Percentiles rank a stretch among this genome's conserved stretches.
Evolutionary conservation across 1,140 invertebrate species (phyloP).

Genomic region (Lasaia peninsularis): DNA sequence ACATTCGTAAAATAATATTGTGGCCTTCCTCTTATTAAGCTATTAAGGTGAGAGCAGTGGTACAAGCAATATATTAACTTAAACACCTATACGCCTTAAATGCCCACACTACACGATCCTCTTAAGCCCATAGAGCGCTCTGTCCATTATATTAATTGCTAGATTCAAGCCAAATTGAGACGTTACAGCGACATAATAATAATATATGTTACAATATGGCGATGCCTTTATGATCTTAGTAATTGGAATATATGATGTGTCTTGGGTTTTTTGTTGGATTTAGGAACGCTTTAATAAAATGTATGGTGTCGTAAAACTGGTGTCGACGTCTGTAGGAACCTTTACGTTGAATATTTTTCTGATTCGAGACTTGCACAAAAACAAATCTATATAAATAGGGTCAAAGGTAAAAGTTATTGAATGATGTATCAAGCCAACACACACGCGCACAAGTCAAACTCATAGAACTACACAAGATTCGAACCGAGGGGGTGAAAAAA

Average conservation of each 20-base stretch:
- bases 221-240: conserved; percentile 9
- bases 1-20: no score
- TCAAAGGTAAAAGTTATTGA: no score
- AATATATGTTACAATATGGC: conserved; percentile 11
- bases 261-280: conserved; percentile 10
- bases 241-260: conserved; percentile 10
- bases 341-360: not conserved
- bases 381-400: no score
- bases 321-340: not conserved
- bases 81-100: no score
- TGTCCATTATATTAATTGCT: conserved; percentile 12
- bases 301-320: conserved; percentile 2
- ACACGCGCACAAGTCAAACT: no score
- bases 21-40: no score
- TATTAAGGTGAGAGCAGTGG: no score
- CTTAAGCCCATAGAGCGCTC: not conserved
- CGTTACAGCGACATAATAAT: conserved; percentile 9
- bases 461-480: no score
- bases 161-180: conserved; percentile 10
- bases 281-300: conserved; percentile 8
- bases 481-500: no score
- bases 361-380: not conserved
- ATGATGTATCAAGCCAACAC: no score
- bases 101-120: no score
- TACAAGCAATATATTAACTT: no score